A percentile compares a stretch with the other conserved stretches of the same genome.
Evolutionary conservation across 2,797 vertebrate genomes (phyloP).

Genomic region (Thaleichthys pacificus): DNA sequence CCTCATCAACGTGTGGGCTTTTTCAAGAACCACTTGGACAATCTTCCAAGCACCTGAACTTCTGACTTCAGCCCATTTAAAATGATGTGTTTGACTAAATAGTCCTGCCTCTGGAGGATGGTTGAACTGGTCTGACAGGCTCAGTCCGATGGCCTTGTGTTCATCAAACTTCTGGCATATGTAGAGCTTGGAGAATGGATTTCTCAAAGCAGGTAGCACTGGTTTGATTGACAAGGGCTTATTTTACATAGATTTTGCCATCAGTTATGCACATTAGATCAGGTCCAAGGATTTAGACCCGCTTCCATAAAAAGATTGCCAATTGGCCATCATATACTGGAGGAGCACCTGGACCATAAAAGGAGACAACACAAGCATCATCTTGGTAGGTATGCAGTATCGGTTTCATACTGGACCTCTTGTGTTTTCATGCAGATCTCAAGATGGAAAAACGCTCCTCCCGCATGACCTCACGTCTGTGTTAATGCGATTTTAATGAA

Average conservation of each 20-base stretch:
- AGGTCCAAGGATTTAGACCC: slow-evolving; percentile 1
- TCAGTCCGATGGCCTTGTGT: background rate
- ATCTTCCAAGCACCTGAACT: background rate
- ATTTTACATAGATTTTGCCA: slow-evolving; percentile 1
- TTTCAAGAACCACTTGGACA: background rate
- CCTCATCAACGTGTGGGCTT: background rate
- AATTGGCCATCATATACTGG: background rate
- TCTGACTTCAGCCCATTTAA: background rate
- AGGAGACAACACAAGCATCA: slow-evolving; percentile 13
- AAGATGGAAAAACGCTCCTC: slow-evolving; percentile 49
- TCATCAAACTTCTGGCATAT: background rate
- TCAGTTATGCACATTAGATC: background rate
- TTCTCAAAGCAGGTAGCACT: background rate
- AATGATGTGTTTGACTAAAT: background rate
- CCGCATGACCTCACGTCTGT: slow-evolving; percentile 59
- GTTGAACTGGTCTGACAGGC: background rate
- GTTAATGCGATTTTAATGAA: slow-evolving; percentile 77
- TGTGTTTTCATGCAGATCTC: slow-evolving; percentile 36
- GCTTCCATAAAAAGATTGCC: background rate
- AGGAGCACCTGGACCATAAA: slow-evolving; percentile 31
- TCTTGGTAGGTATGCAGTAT: slow-evolving; percentile 21
- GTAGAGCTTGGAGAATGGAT: background rate
- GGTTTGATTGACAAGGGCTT: background rate
- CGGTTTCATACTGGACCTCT: slow-evolving; percentile 35
- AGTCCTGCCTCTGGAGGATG: background rate